These are phyloP conservation scores for Eclectus roratus DNA, from an alignment of 2,113 vertebrate genomes.

Conservation along the genomic window DNA sequence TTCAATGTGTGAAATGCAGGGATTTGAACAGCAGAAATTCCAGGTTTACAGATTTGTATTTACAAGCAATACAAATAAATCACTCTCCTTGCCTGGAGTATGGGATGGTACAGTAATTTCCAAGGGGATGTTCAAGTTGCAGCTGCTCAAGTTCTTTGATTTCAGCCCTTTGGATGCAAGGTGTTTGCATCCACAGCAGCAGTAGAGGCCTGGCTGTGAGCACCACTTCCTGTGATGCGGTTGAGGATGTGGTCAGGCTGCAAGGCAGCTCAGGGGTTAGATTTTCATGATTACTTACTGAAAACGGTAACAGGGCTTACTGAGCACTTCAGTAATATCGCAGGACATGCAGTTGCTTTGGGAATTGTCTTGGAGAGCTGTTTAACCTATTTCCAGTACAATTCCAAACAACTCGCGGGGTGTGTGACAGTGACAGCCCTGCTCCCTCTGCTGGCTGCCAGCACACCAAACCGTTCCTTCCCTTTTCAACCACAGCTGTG, in stretches of 20 bases:
- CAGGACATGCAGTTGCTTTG: neutral
- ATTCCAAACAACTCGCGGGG: neutral
- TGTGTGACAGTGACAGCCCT: neutral
- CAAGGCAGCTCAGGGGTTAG: neutral
- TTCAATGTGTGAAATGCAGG: neutral
- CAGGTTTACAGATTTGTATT: neutral
- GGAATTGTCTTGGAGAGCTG: neutral
- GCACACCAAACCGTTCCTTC: neutral
- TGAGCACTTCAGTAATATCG: neutral
- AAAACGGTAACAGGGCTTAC: neutral
- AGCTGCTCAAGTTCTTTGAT: neutral
- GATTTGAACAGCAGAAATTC: neutral
- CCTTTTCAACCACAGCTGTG: constrained; percentile 77
- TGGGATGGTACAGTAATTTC: neutral
- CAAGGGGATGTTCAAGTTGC: neutral
- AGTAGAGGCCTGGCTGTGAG: neutral
- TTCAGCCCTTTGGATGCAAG: neutral
- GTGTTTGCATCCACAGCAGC: neutral
- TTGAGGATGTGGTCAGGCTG: neutral
- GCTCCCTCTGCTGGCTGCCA: constrained; percentile 26
- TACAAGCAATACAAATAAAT: neutral
- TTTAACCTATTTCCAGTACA: neutral
- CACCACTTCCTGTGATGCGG: neutral
- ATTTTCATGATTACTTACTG: neutral
- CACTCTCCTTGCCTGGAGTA: neutral